Evolutionary conservation across 2,113 vertebrate genomes (phyloP).

Genomic region (Hyperopisus bebe): DNA sequence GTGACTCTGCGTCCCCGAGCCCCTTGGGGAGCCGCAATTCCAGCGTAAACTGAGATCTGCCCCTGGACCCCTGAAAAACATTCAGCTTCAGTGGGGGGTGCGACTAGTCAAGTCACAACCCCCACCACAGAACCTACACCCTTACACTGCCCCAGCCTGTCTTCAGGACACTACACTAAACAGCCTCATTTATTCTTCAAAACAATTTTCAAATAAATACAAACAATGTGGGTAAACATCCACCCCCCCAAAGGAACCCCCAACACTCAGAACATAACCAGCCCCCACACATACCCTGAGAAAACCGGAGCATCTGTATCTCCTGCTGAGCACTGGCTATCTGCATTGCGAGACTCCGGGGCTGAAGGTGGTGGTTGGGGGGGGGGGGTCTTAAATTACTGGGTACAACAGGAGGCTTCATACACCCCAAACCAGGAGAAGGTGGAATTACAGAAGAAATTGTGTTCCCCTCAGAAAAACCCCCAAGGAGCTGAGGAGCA

Average conservation of each 20-base stretch:
- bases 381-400: not conserved
- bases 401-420: not conserved
- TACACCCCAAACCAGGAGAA: not conserved
- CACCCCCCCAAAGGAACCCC: not conserved
- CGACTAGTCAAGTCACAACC: not conserved
- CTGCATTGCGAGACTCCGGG: not conserved
- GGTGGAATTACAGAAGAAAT: not conserved
- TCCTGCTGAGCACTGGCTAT: not conserved
- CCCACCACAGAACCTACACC: not conserved
- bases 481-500: not conserved
- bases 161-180: not conserved
- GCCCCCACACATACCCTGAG: not conserved
- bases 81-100: slow-evolving; percentile 16
- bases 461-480: not conserved
- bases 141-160: not conserved
- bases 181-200: not conserved
- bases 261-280: not conserved
- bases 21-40: slow-evolving; percentile 16
- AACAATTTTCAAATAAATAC: not conserved
- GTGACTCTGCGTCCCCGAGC: slow-evolving; percentile 39
- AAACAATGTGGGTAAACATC: not conserved
- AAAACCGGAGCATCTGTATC: not conserved
- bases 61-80: slow-evolving; percentile 37
- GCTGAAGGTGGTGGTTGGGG: not conserved
- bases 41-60: slow-evolving; percentile 51